These are phyloP conservation scores for Varanus komodoensis DNA, from an alignment of 2,113 vertebrate genomes.

Conservation along the genomic window DNA sequence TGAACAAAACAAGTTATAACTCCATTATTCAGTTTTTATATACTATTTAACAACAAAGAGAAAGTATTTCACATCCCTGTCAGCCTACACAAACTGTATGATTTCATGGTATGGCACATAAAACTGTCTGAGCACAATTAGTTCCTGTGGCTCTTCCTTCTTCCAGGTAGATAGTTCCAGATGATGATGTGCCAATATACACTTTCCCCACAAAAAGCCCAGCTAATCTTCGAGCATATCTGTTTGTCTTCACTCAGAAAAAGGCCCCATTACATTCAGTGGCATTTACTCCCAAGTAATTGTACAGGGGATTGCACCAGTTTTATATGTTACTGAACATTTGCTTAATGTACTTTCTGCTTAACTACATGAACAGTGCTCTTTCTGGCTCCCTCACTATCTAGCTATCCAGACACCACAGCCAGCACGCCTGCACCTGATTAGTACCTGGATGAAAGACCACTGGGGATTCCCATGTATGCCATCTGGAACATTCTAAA, in stretches of 20 bases:
- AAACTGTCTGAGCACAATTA: not conserved
- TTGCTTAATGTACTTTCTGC: not conserved
- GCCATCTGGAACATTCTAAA: not conserved
- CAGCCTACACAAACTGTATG: constrained; percentile 1
- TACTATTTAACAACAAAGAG: constrained; percentile 42
- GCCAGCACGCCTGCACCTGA: not conserved
- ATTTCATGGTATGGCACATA: constrained; percentile 53
- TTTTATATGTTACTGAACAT: not conserved
- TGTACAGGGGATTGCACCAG: not conserved
- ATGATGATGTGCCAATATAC: not conserved
- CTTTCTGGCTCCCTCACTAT: not conserved
- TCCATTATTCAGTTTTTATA: constrained; percentile 53
- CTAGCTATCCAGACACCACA: too few relatives aligned
- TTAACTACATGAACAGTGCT: not conserved
- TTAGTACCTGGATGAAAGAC: not conserved
- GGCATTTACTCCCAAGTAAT: not conserved
- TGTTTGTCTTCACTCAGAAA: not conserved
- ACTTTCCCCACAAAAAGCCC: too few relatives aligned
- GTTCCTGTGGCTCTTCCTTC: not conserved
- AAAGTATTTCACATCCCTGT: constrained; percentile 53
- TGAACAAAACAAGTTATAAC: constrained; percentile 74
- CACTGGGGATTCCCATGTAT: not conserved
- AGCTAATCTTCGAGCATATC: not conserved
- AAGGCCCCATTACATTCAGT: not conserved
- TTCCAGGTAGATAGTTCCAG: not conserved